A percentile compares a stretch with the other conserved stretches of the same genome.
phyloP scores from a whole-genome alignment of 2,888 invertebrate species.

The Orthonychiurus folsomi region DNA sequence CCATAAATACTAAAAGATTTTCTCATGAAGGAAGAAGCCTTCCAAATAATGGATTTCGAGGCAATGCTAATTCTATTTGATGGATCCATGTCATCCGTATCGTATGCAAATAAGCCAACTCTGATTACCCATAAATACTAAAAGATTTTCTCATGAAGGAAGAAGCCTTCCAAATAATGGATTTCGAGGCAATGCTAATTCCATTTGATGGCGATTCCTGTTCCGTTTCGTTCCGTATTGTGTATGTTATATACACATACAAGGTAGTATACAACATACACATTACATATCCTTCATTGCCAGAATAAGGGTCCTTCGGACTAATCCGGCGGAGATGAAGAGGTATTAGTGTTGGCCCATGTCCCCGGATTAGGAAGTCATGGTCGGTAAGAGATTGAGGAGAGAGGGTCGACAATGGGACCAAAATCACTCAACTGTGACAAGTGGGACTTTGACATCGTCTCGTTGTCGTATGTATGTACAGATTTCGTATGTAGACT shows the following conservation, averaged over 20 bases:
- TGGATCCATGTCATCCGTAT: too few species aligned
- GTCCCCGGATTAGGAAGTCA: conserved; percentile 1
- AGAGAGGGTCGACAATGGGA: neutral
- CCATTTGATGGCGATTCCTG: neutral
- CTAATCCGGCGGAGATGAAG: neutral
- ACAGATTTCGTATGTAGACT: too few species aligned
- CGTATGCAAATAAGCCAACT: neutral
- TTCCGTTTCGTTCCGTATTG: too few species aligned
- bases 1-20: neutral
- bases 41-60: neutral
- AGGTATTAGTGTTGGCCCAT: neutral
- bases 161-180: neutral
- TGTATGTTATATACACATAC: too few species aligned
- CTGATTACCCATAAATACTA: neutral
- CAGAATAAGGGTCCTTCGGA: too few species aligned
- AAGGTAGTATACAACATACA: too few species aligned
- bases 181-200: neutral
- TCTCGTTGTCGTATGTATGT: too few species aligned
- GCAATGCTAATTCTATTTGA: neutral
- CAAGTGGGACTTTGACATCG: neutral
- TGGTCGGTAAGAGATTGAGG: neutral
- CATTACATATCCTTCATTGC: too few species aligned
- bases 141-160: neutral
- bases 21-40: neutral
- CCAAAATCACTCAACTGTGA: neutral